Evolutionary conservation across 1,140 invertebrate species (phyloP), one percentile per base, ranked within the genome.

Genomic region (Drosophila saltans): DNA sequence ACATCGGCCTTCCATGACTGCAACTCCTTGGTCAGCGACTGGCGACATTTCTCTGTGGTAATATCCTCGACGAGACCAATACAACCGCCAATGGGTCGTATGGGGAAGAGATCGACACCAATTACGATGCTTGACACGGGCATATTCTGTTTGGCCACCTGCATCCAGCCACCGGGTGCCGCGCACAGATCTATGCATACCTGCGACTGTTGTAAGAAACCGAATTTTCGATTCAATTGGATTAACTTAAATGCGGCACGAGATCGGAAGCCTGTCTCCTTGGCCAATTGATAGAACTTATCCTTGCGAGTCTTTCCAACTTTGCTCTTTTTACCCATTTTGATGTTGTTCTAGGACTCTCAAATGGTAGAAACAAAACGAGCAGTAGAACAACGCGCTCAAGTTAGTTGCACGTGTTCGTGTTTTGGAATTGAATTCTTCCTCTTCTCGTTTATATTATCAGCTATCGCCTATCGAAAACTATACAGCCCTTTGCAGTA

Each of bases 151-250:
- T 97, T 96, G 48, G 98, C 98, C n/a, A 99, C 99, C 94, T 99
- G 99, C 95, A 99, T 98, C 99, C 99, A 99, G 85, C 99, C 99
- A 92, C 99, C 99, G 6, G 99, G 99, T 6, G 99, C 99, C 21
- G 99, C 99, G 93, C 99, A 99, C 43, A 99, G 93, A 95, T 99
- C 99, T 74, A 99, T 95, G 75, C 98, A 97, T 94, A 99, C 98
- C 94, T 97, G 94, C 8, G 98, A 98, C 86, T 96, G 97, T 94
- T 99, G 97, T 1, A 99, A 93, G 93, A 99, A 99, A 69, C 98
- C 97, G 94, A 98, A 99, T 92, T 99, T 99, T 80, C 98, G 94
- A 93, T 99, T 99, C 36, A 99, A 92, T 92, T 99, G 99, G 69
- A 99, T 97, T 75, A 99, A 95, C 90, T 99, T 99, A 93, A 99